A percentile compares a stretch with the other conserved stretches of the same genome.
Evolutionary conservation across 1,140 invertebrate species (phyloP).

Genomic region (Forficula auricularia): DNA sequence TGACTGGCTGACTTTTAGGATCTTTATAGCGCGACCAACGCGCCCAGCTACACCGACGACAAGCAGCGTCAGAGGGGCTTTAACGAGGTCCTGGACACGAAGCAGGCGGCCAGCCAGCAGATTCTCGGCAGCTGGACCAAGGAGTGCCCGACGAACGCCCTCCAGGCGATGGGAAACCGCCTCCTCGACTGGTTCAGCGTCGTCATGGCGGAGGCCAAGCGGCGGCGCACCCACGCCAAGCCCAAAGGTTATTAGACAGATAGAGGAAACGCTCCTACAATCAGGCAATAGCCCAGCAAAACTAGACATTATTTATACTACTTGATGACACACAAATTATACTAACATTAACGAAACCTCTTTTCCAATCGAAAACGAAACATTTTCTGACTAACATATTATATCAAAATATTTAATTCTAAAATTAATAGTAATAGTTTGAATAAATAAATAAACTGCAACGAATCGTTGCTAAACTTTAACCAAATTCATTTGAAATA

Average conservation of each 20-base stretch:
- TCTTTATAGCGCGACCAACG: conserved; percentile 22
- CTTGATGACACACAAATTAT: no score
- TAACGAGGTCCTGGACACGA: conserved; percentile 47
- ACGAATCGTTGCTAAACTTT: no score
- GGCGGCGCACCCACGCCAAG: conserved; percentile 34
- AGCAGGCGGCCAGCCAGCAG: conserved; percentile 18
- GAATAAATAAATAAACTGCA: no score
- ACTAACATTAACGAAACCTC: no score
- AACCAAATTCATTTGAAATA: no score
- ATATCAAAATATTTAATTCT: no score
- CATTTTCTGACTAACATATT: no score
- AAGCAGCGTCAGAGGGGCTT: conserved; percentile 45
- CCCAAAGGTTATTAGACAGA: conserved; percentile 37
- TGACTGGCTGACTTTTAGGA: conserved; percentile 25
- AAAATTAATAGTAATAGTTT: no score
- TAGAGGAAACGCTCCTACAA: no score
- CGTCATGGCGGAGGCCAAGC: conserved; percentile 62
- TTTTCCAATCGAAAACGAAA: no score
- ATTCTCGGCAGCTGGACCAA: conserved; percentile 11
- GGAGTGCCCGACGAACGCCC: conserved; percentile 45
- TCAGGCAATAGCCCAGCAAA: no score
- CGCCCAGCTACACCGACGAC: conserved; percentile 33
- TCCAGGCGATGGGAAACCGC: conserved; percentile 73
- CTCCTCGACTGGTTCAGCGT: conserved; percentile 88
- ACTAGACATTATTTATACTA: no score